Evolutionary conservation across 2,888 invertebrate species (phyloP), one percentile per base, ranked within the genome.

Genomic region (Cantharis flavilabris): DNA sequence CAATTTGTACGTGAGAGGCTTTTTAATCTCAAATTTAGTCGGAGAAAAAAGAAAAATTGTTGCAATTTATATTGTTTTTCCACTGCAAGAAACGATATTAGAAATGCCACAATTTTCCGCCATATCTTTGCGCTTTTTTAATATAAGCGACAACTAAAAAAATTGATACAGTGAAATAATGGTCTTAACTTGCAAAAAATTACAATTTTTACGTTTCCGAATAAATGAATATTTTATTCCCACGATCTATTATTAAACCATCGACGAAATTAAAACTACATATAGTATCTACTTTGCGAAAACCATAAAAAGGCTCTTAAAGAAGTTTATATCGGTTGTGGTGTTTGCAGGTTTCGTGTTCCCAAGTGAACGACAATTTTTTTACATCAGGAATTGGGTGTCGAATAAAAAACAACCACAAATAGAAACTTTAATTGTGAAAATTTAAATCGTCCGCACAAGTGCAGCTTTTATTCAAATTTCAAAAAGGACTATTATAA

Each of bases 281-380:
- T n/a, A 49, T 7, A n/a, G 0, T n/a, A n/a, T 49, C 49, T n/a
- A 49, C n/a, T 49, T 77, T 71, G 79, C 76, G 79, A 79, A 79
- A 74, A 73, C 70, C 62, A 72, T 18, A 18, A 76, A 76, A 76
- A 70, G 79, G 79, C 74, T 69, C 73, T 76, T 49, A 49, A 49
- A 49, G 49, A 49, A 49, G 49, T 49, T 49, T 49, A 49, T 49
- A n/a, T 49, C 49, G 49, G 49, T 49, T 49, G n/a, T 49, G 49
- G 49, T 49, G 49, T 49, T 49, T 49, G 49, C 49, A 49, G 13
- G 49, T 49, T 49, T 49, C 49, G n/a, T 49, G 49, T 49, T 49
- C 49, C 49, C 49, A 49, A 49, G 49, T 49, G 49, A 49, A 49
- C 49, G 49, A 49, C 49, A 49, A n/a, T n/a, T 49, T 49, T 33